These are phyloP conservation scores for Stictonetta naevosa DNA, from an alignment of 2,113 vertebrate genomes.

Conservation along the genomic window DNA sequence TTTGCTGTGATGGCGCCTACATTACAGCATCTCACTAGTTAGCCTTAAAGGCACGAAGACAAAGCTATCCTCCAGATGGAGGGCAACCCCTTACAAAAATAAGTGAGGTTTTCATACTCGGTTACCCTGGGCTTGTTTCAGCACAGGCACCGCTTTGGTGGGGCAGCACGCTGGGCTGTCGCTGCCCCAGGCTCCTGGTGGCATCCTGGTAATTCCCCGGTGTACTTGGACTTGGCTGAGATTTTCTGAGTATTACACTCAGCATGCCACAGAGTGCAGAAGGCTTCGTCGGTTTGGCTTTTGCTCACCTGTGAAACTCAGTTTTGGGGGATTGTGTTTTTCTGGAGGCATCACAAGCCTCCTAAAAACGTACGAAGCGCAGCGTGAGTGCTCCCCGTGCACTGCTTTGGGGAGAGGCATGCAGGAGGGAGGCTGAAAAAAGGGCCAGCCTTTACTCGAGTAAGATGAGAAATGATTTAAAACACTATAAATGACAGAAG, in stretches of 20 bases:
- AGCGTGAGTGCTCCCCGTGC: fast-evolving
- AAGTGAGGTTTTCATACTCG: background rate
- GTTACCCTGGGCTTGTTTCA: background rate
- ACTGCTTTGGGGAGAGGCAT: background rate
- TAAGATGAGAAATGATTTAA: background rate
- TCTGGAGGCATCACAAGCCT: background rate
- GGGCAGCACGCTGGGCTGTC: background rate
- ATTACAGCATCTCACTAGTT: background rate
- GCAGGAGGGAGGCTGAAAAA: background rate
- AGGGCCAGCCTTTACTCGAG: background rate
- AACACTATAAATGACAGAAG: background rate
- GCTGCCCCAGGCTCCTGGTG: background rate
- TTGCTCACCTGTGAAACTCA: background rate
- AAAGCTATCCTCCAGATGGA: background rate
- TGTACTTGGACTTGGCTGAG: background rate
- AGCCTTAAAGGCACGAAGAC: no score
- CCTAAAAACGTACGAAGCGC: background rate
- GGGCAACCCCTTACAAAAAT: background rate
- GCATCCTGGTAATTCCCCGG: background rate
- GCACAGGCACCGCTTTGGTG: background rate
- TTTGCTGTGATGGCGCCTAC: background rate
- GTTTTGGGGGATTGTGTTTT: background rate
- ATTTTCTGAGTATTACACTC: background rate
- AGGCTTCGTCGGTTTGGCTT: background rate
- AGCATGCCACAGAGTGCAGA: background rate